Percentiles rank a stretch among this genome's conserved stretches.
Conservation (phyloP, 2,888 invertebrate species). For the Acleris cristana region DNA sequence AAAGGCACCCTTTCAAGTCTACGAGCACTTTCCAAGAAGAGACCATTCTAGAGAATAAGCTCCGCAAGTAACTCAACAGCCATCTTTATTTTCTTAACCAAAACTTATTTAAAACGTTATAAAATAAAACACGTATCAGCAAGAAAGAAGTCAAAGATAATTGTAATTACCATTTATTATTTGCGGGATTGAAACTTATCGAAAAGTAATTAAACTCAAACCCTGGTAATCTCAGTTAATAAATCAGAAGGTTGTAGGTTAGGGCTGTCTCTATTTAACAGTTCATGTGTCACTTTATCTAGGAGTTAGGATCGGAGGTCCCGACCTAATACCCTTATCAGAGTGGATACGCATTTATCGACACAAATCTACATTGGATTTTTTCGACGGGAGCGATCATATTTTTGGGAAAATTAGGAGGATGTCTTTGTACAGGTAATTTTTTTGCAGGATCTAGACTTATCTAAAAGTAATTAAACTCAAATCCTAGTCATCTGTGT, state of each 20-base stretch:
- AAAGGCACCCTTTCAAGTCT: too few relatives aligned
- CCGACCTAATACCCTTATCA: conserved; percentile 27
- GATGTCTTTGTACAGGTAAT: too few relatives aligned
- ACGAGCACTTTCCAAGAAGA: too few relatives aligned
- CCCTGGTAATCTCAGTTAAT: conserved; percentile 27
- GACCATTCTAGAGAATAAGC: too few relatives aligned
- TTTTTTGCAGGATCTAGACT: neutral
- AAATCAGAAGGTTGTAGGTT: conserved; percentile 26
- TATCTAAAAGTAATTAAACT: conserved; percentile 28
- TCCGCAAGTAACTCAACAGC: too few relatives aligned
- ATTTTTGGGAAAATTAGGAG: too few relatives aligned
- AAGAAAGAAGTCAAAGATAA: too few relatives aligned
- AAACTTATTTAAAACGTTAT: too few relatives aligned
- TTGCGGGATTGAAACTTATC: neutral
- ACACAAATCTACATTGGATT: conserved; percentile 24
- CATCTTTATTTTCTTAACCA: too few relatives aligned
- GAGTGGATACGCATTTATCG: conserved; percentile 19
- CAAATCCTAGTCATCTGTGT: conserved; percentile 24
- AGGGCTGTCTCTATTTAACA: conserved; percentile 30
- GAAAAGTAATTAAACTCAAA: conserved; percentile 27
- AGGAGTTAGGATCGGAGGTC: conserved; percentile 4
- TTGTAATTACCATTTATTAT: neutral
- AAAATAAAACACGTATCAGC: too few relatives aligned
- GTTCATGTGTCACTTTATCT: conserved; percentile 24
- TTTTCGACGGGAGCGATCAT: neutral